These are phyloP conservation scores for Bombycilla garrulus DNA, from an alignment of 2,113 vertebrate genomes.

Conservation along the genomic window DNA sequence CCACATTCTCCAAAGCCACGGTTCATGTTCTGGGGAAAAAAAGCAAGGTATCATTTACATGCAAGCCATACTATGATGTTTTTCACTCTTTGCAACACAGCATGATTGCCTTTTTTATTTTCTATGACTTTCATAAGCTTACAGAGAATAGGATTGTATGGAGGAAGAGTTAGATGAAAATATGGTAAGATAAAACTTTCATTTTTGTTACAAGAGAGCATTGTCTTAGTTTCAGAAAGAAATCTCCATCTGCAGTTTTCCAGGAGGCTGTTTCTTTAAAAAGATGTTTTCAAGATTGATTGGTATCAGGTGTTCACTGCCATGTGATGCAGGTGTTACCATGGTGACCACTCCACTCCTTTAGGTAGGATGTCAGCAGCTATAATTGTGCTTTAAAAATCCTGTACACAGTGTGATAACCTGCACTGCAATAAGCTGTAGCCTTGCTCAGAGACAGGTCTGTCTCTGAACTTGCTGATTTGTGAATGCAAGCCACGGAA, in stretches of 20 bases:
- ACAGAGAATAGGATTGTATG: background rate
- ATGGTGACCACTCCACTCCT: constrained; percentile 43
- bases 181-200: background rate
- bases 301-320: constrained; percentile 13
- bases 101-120: background rate
- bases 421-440: background rate
- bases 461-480: background rate
- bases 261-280: background rate
- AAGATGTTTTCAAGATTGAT: constrained; percentile 37
- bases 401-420: background rate
- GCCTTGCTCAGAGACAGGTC: background rate
- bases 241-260: background rate
- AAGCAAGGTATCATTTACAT: background rate
- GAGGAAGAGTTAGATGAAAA: background rate
- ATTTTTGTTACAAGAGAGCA: background rate
- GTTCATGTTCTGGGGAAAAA: background rate
- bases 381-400: constrained; percentile 13
- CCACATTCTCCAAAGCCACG: background rate
- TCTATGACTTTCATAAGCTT: background rate
- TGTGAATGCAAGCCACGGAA: background rate
- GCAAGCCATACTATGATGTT: background rate
- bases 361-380: constrained; percentile 11
- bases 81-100: background rate
- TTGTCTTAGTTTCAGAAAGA: background rate
- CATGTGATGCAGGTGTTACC: constrained; percentile 16